phyloP scores from a whole-genome alignment of 2,113 vertebrate species.

The Hyaena hyaena region DNA sequence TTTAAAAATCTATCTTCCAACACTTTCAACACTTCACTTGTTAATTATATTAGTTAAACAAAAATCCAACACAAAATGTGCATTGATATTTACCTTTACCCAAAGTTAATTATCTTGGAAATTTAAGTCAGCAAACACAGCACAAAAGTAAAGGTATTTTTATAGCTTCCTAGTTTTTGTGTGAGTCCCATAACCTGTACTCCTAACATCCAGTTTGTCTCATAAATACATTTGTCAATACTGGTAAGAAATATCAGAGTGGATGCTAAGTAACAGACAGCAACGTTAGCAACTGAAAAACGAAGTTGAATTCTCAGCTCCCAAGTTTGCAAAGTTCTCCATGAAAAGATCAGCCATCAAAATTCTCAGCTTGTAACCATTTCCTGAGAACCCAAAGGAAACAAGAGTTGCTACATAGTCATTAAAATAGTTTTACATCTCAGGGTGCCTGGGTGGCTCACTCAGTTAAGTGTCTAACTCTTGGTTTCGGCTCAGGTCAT shows the following conservation, averaged over 20 bases:
- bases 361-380: not conserved
- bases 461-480: too few species aligned
- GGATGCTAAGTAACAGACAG: not conserved
- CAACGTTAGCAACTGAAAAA: not conserved
- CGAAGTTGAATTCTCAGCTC: not conserved
- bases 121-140: not conserved
- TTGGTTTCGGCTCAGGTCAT: too few species aligned
- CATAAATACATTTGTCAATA: not conserved
- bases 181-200: not conserved
- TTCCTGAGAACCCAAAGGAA: not conserved
- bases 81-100: not conserved
- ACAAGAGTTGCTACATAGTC: not conserved
- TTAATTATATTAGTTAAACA: constrained; percentile 21
- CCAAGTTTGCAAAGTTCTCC: not conserved
- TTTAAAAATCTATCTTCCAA: constrained; percentile 19
- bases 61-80: constrained; percentile 17
- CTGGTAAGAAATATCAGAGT: not conserved
- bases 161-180: not conserved
- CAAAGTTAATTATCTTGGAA: constrained; percentile 43
- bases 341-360: not conserved
- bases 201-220: not conserved
- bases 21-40: not conserved
- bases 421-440: constrained; percentile 42
- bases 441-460: too few species aligned
- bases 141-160: not conserved